These are phyloP conservation scores for Dreissena rostriformis DNA, from an alignment of 1,140 invertebrate species.

Conservation along the genomic window DNA sequence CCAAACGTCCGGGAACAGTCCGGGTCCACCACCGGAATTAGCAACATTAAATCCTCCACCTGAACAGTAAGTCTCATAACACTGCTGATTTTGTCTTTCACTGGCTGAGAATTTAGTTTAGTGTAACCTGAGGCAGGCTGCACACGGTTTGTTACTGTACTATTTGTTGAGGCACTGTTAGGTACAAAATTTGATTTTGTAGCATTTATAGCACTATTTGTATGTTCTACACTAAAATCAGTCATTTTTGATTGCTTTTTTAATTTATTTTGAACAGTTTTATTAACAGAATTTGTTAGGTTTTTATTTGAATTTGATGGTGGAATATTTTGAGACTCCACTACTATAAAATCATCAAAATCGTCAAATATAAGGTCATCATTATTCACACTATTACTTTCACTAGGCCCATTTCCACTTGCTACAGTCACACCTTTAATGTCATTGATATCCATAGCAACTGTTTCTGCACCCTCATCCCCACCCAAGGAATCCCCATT, in stretches of 20 bases:
- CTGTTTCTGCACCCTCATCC: not conserved
- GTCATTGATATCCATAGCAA: slow-evolving; percentile 4
- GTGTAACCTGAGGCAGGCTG: no score
- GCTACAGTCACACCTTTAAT: not conserved
- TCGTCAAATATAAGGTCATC: not conserved
- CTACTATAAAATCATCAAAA: slow-evolving; percentile 23
- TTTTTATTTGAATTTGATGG: not conserved
- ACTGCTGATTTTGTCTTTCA: not conserved
- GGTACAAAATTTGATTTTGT: no score
- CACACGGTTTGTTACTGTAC: not conserved
- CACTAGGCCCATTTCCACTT: not conserved
- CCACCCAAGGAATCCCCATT: not conserved
- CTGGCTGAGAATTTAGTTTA: no score
- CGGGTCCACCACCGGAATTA: slow-evolving; percentile 42
- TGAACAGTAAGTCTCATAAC: slow-evolving; percentile 49
- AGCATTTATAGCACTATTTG: no score
- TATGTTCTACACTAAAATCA: slow-evolving; percentile 4
- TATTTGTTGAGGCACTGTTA: not conserved
- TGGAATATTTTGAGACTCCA: not conserved
- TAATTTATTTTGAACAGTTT: slow-evolving; percentile 20
- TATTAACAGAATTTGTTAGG: not conserved
- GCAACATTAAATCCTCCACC: slow-evolving; percentile 32
- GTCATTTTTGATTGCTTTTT: slow-evolving; percentile 50
- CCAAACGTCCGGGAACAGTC: slow-evolving; percentile 48
- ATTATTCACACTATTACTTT: not conserved